These are phyloP conservation scores for Siniperca knerii DNA, from an alignment of 2,113 vertebrate genomes.

Conservation along the genomic window DNA sequence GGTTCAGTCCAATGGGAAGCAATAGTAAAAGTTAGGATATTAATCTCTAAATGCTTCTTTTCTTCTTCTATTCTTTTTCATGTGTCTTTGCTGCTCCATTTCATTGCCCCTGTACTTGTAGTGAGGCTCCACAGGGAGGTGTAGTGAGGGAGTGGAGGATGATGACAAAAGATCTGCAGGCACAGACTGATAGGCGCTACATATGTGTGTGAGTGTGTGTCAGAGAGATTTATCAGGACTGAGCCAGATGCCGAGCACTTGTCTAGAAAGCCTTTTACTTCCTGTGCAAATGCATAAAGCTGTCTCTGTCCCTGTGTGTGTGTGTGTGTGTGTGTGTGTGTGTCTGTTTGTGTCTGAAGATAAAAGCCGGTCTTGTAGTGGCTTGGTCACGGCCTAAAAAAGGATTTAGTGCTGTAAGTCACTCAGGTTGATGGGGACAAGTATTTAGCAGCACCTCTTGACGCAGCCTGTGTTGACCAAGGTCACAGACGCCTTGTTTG, in stretches of 20 bases:
- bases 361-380: slow-evolving; percentile 73
- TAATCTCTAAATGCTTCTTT: slow-evolving; percentile 48
- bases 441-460: slow-evolving; percentile 66
- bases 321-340: slow-evolving; percentile 36
- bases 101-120: slow-evolving; percentile 22
- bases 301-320: slow-evolving; percentile 50
- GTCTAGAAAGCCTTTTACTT: slow-evolving; percentile 74
- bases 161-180: slow-evolving; percentile 52
- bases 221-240: slow-evolving; percentile 73
- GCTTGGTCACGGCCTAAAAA: slow-evolving; percentile 64
- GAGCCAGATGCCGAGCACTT: slow-evolving; percentile 71
- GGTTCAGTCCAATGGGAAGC: slow-evolving; percentile 57
- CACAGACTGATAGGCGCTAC: slow-evolving; percentile 59
- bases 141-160: slow-evolving; percentile 59
- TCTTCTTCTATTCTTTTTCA: slow-evolving; percentile 9
- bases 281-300: slow-evolving; percentile 75
- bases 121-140: slow-evolving; percentile 28
- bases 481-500: slow-evolving; percentile 33
- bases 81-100: neutral
- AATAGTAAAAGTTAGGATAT: slow-evolving; percentile 52
- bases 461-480: slow-evolving; percentile 34
- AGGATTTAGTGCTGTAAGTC: slow-evolving; percentile 75
- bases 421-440: slow-evolving; percentile 65
- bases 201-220: slow-evolving; percentile 37
- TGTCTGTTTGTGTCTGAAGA: slow-evolving; percentile 60